Base-by-base conservation (phyloP, 92 coral and sea anemone genomes). In the Porites rus region DNA sequence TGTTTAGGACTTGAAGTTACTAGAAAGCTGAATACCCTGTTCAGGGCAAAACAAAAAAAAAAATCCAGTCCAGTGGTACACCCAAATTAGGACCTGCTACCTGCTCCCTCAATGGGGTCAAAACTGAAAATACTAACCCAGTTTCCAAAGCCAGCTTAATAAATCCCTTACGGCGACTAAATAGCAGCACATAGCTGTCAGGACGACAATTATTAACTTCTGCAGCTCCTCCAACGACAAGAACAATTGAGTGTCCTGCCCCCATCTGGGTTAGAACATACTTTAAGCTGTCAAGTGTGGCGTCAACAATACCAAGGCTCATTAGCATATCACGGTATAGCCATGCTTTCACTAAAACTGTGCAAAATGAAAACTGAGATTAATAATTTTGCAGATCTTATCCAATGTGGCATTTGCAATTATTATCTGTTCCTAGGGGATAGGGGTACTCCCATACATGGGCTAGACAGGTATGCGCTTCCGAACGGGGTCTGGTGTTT, bases 131-230 rank as follows among this genome's bases (percentile, higher is more conserved):
- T 25, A 78, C 82, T 18, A 69, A 96, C 99, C 98, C 99, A 24
- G 96, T 94, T 69, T 93, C 92, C 50, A 96, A 85, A 18, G 99
- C 98, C 65, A 96, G 90, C 79, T 89, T 93, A 22, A 91, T 78
- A 79, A 96, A 96, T 77, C 99, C 99, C 54, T 96, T 96, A 21
- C 99, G 88, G 22, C 87, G 86, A 80, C 91, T 89, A 65, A 96
- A 79, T 24, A 92, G 91, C 63, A 96, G 84, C 43, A 86, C 86
- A 76, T 96, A 96, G 75, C 87, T 76, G 77, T 92, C 94, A 71
- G 84, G 90, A 16, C 88, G 92, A 8, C 82, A 73, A 65, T 88
- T 92, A 69, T 74, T 73, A 19, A 93, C 80, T 61, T 88, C 95
- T 25, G 93, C 96, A 16, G 94, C 89, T 51, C 95, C 95, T 2